Evolutionary conservation across 1,140 invertebrate genomes (phyloP).

Genomic region (Apolygus lucorum): DNA sequence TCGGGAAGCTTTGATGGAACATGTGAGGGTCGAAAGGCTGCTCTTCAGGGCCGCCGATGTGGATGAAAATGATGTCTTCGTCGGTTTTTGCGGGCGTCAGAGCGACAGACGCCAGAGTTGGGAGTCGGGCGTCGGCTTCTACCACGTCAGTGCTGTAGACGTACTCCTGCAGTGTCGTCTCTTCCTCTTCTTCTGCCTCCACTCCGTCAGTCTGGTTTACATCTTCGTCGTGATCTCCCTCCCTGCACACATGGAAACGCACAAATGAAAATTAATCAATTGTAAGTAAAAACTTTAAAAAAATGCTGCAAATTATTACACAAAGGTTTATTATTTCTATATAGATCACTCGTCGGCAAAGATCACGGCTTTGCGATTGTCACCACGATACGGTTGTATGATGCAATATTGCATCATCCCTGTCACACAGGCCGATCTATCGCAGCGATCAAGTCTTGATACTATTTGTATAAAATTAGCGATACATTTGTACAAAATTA

Average conservation of each 20-base stretch:
- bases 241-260: too few relatives aligned
- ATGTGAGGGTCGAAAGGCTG: constrained; percentile 8
- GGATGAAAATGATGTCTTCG: constrained; percentile 31
- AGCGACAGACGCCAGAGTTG: constrained; percentile 28
- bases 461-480: too few relatives aligned
- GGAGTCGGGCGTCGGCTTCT: constrained; percentile 11
- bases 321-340: too few relatives aligned
- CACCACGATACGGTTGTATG: too few relatives aligned
- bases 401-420: too few relatives aligned
- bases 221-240: neutral
- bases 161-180: neutral
- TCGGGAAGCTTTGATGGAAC: constrained; percentile 10
- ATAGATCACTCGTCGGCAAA: too few relatives aligned
- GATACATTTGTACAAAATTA: neutral
- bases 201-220: neutral
- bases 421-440: too few relatives aligned
- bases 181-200: neutral
- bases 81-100: constrained; percentile 21
- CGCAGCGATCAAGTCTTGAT: too few relatives aligned
- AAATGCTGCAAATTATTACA: too few relatives aligned
- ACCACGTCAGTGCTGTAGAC: neutral
- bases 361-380: too few relatives aligned
- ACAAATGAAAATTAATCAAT: too few relatives aligned
- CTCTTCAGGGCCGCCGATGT: constrained; percentile 23
- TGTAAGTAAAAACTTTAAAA: too few relatives aligned